Evolutionary conservation across 2,888 invertebrate genomes (phyloP).

Genomic region (Napeogenes sylphis): DNA sequence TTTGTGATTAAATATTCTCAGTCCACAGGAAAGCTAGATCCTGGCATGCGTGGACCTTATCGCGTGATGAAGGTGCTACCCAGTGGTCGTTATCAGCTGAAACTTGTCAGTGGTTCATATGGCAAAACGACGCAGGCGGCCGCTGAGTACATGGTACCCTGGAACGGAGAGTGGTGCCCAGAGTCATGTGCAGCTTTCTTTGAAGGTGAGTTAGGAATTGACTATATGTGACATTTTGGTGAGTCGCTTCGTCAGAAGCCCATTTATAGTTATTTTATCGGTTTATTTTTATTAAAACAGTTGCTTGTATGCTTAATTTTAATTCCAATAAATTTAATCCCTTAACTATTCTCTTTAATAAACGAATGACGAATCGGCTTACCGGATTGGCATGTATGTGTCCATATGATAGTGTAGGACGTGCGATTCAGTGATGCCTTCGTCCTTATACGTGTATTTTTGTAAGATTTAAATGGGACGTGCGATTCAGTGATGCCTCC

Average conservation of each 20-base stretch:
- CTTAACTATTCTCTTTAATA: too few relatives aligned
- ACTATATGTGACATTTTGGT: too few relatives aligned
- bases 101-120: conserved; percentile 21
- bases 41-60: conserved; percentile 30
- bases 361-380: too few relatives aligned
- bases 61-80: conserved; percentile 13
- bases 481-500: conserved; percentile 2
- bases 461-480: not conserved
- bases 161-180: conserved; percentile 29
- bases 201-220: conserved; percentile 11
- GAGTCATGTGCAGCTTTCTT: conserved; percentile 24
- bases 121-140: conserved; percentile 30
- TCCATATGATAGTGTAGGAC: too few relatives aligned
- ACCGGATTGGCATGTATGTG: too few relatives aligned
- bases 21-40: conserved; percentile 29
- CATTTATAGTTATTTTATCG: too few relatives aligned
- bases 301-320: too few relatives aligned
- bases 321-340: too few relatives aligned
- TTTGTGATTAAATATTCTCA: conserved; percentile 31
- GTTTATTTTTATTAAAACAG: too few relatives aligned
- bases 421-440: not conserved
- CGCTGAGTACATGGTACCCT: conserved; percentile 28
- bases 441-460: not conserved
- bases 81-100: conserved; percentile 21
- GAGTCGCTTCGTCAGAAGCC: not conserved